These are phyloP conservation scores for Diabrotica undecimpunctata DNA, from an alignment of 1,140 invertebrate genomes.

Conservation along the genomic window DNA sequence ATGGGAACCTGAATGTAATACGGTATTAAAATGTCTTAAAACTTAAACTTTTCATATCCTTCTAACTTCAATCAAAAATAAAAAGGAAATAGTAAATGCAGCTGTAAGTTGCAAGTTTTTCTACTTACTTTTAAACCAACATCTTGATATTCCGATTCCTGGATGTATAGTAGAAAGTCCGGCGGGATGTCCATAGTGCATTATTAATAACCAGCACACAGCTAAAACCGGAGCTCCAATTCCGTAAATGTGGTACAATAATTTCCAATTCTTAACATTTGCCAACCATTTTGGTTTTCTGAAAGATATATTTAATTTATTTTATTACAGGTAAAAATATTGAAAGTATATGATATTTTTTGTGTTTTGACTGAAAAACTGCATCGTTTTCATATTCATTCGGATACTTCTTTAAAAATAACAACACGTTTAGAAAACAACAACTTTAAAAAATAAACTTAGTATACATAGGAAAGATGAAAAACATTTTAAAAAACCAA, in stretches of 20 bases:
- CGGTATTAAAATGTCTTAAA: too few species aligned
- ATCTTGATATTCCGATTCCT: constrained; percentile 6
- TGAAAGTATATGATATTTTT: too few species aligned
- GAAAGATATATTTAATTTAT: not conserved
- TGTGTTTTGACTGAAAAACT: too few species aligned
- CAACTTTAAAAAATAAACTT: too few species aligned
- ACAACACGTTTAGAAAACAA: too few species aligned
- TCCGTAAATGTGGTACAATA: constrained; percentile 11
- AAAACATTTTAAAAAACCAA: too few species aligned
- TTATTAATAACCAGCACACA: not conserved
- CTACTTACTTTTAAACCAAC: constrained; percentile 14
- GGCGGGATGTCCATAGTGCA: not conserved
- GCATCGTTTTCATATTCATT: too few species aligned
- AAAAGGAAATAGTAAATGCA: not conserved
- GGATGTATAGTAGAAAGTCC: constrained; percentile 7
- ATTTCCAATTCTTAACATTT: not conserved
- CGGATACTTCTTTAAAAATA: too few species aligned
- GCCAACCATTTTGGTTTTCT: constrained; percentile 5
- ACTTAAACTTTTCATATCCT: too few species aligned
- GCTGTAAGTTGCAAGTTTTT: not conserved
- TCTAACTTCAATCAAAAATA: not conserved
- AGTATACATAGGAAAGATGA: too few species aligned
- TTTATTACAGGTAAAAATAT: too few species aligned
- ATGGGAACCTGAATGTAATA: too few species aligned
- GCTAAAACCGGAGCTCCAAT: not conserved